Conservation (phyloP, 1,140 invertebrate genomes). For the Neodiprion lecontei region DNA sequence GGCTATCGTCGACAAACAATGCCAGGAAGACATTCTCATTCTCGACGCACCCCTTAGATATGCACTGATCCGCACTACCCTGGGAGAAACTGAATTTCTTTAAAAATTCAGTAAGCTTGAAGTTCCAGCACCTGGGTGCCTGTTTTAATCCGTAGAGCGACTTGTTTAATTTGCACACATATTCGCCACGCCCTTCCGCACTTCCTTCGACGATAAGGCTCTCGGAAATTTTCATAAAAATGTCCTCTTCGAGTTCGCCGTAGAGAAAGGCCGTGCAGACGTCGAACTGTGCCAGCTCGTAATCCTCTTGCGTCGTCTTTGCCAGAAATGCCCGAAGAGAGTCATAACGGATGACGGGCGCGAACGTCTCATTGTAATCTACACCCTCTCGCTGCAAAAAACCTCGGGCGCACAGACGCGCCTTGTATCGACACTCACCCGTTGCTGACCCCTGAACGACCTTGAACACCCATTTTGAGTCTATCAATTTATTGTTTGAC, state of each 20-base stretch:
- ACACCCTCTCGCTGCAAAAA: conserved; percentile 38
- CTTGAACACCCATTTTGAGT: conserved; percentile 46
- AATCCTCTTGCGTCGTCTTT: conserved; percentile 34
- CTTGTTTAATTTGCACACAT: conserved; percentile 18
- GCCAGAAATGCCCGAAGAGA: conserved; percentile 32
- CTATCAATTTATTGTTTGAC: conserved; percentile 29
- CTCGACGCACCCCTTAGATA: too few species aligned
- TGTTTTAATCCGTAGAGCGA: conserved; percentile 32
- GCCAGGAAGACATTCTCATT: too few species aligned
- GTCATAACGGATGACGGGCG: conserved; percentile 22
- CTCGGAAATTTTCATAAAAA: conserved; percentile 51
- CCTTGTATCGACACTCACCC: conserved; percentile 33
- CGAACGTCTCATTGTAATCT: conserved; percentile 38
- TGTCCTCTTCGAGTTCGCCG: conserved; percentile 41
- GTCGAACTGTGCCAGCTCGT: conserved; percentile 41
- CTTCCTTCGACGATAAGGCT: not conserved
- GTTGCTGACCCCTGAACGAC: conserved; percentile 26
- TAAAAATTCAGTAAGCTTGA: conserved; percentile 23
- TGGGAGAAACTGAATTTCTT: not conserved
- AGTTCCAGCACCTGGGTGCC: conserved; percentile 26
- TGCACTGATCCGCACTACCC: not conserved
- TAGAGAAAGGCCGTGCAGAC: conserved; percentile 45
- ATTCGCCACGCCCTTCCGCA: too few species aligned
- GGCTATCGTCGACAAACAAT: too few species aligned
- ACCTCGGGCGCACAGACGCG: conserved; percentile 38